Conservation (phyloP, 2,888 invertebrate genomes). For the Psococerastis gibbosa region DNA sequence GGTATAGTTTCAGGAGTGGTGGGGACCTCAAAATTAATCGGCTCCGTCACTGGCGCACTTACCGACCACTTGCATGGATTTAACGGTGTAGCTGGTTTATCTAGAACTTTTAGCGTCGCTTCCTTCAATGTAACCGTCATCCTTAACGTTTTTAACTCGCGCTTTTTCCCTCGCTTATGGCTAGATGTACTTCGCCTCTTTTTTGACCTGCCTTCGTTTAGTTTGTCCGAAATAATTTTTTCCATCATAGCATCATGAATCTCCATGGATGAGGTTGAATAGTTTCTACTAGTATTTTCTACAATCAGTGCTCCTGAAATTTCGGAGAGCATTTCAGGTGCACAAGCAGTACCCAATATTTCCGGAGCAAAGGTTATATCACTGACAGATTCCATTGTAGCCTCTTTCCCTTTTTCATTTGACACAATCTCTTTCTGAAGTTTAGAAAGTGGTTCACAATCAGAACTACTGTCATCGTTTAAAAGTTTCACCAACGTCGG, state of each 20-base stretch:
- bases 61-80: not conserved
- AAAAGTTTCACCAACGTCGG: not conserved
- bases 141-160: not conserved
- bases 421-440: not conserved
- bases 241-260: not conserved
- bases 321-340: not conserved
- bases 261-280: not conserved
- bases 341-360: not conserved
- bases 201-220: not conserved
- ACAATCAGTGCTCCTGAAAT: not conserved
- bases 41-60: not conserved
- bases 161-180: not conserved
- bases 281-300: not conserved
- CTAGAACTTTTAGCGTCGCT: not conserved
- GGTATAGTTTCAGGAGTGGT: no score
- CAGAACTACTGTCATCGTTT: slow-evolving; percentile 1
- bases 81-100: not conserved
- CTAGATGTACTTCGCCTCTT: not conserved
- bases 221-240: not conserved
- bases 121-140: slow-evolving; percentile 9
- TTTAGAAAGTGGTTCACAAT: slow-evolving; percentile 3
- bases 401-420: not conserved
- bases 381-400: no score
- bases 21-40: no score
- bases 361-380: not conserved